Base-by-base conservation (phyloP, 2,888 invertebrate species). In the Nomada hirtipes region DNA sequence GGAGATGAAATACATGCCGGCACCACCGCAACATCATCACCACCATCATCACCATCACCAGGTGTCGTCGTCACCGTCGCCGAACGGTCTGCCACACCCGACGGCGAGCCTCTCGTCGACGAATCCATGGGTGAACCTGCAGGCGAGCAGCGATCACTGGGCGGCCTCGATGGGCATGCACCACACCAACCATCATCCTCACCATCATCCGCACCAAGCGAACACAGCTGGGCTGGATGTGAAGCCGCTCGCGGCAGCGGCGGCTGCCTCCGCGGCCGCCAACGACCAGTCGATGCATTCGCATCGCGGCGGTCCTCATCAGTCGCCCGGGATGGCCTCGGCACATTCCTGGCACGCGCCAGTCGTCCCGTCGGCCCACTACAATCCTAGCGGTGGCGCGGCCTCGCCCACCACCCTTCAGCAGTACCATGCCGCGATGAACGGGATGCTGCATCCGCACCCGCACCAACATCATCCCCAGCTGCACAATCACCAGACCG, bases 1-100 rank as follows among this genome's bases (percentile, higher is more conserved):
- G 92, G 98, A 98, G 94, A 98, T 98, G 98, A 98, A 98, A 95
- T 98, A 98, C 94, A 96, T 97, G 96, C 95, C 95, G 83, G 96
- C 97, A 89, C 47, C 47, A 13, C 96, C 96, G 88, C 97, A 97
- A 94, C 98, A 98, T 94, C 97, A 97, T 94, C 96, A 97, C 94
- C 97, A 97, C 93, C 96, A 97, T 93, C 97, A 96, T 90, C 96
- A 96, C 91, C 95, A 96, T 86, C 96, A 96, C 90, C 96, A 96
- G 92, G 95, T 96, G 94, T 95, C 96, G 82, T 95, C 96, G 84
- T 96, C 96, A 90, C 96, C 96, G 83, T 96, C 96, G 91, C 95
- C 95, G 13, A 95, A 95, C 89, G 95, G 95, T 57, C 95, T 96
- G 68, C 95, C 95, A 42, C 93, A 95, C 86, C 95, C 95, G 83